A percentile compares a stretch with the other conserved stretches of the same genome.
phyloP scores from a whole-genome alignment of 1,140 invertebrate genomes.

The Pseudoatta argentina region DNA sequence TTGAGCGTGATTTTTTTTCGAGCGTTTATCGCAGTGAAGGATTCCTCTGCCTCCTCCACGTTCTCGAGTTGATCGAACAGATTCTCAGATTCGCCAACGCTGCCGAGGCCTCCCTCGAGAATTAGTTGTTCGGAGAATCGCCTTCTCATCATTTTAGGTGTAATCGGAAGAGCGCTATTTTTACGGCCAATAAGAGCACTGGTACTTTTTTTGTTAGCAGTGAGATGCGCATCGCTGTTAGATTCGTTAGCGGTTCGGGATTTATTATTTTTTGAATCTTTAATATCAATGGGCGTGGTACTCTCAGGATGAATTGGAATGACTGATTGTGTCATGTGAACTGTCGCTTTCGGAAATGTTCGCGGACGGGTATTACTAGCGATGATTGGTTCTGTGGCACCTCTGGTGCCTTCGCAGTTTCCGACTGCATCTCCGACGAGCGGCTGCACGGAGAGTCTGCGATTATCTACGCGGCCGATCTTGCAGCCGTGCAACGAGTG shows the following conservation, averaged over 20 bases:
- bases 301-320: constrained; percentile 11
- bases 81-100: constrained; percentile 73
- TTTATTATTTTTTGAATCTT: constrained; percentile 10
- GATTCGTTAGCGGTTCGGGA: constrained; percentile 23
- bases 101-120: constrained; percentile 77
- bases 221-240: constrained; percentile 28
- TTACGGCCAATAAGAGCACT: constrained; percentile 11
- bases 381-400: constrained; percentile 33
- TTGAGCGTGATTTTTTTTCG: constrained; percentile 85
- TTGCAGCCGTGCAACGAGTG: constrained; percentile 44
- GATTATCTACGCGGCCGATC: constrained; percentile 65
- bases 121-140: constrained; percentile 81
- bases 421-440: constrained; percentile 33
- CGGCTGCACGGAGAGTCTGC: constrained; percentile 75
- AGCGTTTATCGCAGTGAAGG: constrained; percentile 79
- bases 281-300: not conserved
- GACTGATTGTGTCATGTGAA: constrained; percentile 3
- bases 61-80: constrained; percentile 59
- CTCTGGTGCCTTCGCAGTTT: constrained; percentile 8
- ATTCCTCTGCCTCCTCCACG: constrained; percentile 74
- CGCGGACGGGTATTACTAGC: constrained; percentile 42
- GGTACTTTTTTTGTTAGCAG: constrained; percentile 3
- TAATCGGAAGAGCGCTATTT: constrained; percentile 69
- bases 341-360: constrained; percentile 6
- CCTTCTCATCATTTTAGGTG: constrained; percentile 80